A percentile compares a stretch with the other conserved stretches of the same genome.
These are phyloP conservation scores for Ormyrus pomaceus DNA, from an alignment of 2,888 invertebrate genomes.

Conservation along the genomic window DNA sequence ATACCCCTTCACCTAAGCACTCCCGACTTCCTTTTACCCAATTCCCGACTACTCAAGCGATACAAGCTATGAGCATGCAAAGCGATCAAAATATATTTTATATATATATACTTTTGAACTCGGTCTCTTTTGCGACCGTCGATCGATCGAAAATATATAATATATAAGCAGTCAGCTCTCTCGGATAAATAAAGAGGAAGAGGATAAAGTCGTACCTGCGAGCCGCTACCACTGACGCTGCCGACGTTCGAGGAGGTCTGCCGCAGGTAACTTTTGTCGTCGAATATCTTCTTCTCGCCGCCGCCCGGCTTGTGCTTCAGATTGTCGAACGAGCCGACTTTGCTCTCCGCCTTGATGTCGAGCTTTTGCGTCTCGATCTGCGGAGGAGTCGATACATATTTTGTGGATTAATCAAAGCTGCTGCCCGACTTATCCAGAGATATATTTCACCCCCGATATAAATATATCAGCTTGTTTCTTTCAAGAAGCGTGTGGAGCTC, in stretches of 20 bases:
- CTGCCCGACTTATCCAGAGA: too few species aligned
- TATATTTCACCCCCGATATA: too few species aligned
- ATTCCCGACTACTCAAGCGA: too few species aligned
- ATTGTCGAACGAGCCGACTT: conserved; percentile 94
- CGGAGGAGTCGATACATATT: conserved; percentile 42
- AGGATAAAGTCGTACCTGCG: conserved; percentile 65
- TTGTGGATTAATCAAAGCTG: background rate
- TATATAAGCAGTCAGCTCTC: background rate
- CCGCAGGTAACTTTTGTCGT: conserved; percentile 93
- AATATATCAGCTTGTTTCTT: too few species aligned
- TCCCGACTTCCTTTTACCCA: background rate
- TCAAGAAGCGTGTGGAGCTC: background rate
- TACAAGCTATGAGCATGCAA: too few species aligned
- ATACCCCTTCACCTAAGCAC: background rate
- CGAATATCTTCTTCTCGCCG: conserved; percentile 95
- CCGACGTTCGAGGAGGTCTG: conserved; percentile 77
- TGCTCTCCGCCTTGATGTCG: conserved; percentile 94
- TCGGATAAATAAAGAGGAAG: too few species aligned
- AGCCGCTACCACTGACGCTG: conserved; percentile 70
- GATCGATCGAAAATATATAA: background rate
- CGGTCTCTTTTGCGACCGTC: background rate
- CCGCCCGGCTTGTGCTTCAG: conserved; percentile 94
- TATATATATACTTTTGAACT: too few species aligned
- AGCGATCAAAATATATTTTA: too few species aligned
- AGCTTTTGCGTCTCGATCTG: conserved; percentile 94